Conservation (phyloP, 2,888 invertebrate species). For the Eupithecia subumbrata region DNA sequence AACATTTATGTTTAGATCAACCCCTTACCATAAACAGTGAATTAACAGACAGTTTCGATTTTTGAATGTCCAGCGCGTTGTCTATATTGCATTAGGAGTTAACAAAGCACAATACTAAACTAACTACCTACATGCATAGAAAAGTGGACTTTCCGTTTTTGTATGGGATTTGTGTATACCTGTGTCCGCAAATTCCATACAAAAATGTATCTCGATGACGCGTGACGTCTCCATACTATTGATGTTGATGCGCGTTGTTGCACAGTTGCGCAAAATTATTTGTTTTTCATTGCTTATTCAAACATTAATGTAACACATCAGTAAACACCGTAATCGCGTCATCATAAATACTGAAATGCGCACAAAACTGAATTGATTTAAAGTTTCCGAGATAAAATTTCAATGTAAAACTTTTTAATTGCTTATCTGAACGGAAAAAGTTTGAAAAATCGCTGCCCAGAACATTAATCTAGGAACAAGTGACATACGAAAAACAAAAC, state of each 20-base stretch:
- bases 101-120: too few relatives aligned
- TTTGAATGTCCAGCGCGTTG: too few relatives aligned
- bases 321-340: not conserved
- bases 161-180: too few relatives aligned
- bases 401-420: slow-evolving; percentile 44
- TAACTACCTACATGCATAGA: too few relatives aligned
- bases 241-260: too few relatives aligned
- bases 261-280: not conserved
- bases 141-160: too few relatives aligned
- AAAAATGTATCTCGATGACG: too few relatives aligned
- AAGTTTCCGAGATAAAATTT: slow-evolving; percentile 35
- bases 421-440: slow-evolving; percentile 35
- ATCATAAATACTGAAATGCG: slow-evolving; percentile 12
- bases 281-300: not conserved
- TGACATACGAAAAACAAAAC: slow-evolving; percentile 41
- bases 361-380: slow-evolving; percentile 29
- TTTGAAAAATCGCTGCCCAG: slow-evolving; percentile 38
- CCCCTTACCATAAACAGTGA: not conserved
- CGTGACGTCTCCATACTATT: too few relatives aligned
- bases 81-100: too few relatives aligned
- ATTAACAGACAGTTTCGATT: not conserved
- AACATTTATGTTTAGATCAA: too few relatives aligned
- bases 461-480: slow-evolving; percentile 44
- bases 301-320: not conserved
- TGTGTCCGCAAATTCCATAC: too few relatives aligned